Percentiles rank a stretch among this genome's conserved stretches.
Evolutionary conservation across 2,888 invertebrate genomes (phyloP).

Genomic region (Lumbricus terrestris): DNA sequence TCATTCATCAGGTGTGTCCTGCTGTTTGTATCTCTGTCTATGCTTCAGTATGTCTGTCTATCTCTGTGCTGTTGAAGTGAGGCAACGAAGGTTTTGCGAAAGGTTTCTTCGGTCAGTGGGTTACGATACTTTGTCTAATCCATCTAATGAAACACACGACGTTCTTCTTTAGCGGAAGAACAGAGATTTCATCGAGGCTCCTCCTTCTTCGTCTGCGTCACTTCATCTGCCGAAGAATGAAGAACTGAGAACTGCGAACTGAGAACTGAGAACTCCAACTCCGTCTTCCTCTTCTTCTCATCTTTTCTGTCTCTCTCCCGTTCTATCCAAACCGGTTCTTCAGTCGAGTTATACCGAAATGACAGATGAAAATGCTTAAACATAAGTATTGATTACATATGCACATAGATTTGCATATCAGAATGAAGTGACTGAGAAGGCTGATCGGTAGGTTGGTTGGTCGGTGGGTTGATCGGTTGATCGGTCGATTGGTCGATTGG

Average conservation of each 20-base stretch:
- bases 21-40: background rate
- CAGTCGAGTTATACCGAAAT: background rate
- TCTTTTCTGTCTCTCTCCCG: background rate
- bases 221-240: background rate
- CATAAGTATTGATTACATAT: background rate
- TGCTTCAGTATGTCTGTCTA: background rate
- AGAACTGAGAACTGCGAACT: too few species aligned
- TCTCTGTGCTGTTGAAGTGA: background rate
- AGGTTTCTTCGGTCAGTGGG: too few species aligned
- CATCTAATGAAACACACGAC: background rate
- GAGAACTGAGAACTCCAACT: background rate
- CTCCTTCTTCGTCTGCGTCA: background rate
- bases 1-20: background rate
- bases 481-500: background rate
- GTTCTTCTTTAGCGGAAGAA: too few species aligned
- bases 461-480: background rate
- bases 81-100: background rate
- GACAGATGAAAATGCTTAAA: too few species aligned
- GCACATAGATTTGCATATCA: background rate
- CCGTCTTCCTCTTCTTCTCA: too few species aligned
- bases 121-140: too few species aligned
- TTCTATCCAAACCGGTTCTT: background rate
- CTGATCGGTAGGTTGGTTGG: background rate
- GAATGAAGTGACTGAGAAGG: background rate
- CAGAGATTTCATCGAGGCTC: too few species aligned